A percentile compares a stretch with the other conserved stretches of the same genome.
Evolutionary conservation across 2,113 vertebrate genomes (phyloP).

Genomic region (Raja brachyura): DNA sequence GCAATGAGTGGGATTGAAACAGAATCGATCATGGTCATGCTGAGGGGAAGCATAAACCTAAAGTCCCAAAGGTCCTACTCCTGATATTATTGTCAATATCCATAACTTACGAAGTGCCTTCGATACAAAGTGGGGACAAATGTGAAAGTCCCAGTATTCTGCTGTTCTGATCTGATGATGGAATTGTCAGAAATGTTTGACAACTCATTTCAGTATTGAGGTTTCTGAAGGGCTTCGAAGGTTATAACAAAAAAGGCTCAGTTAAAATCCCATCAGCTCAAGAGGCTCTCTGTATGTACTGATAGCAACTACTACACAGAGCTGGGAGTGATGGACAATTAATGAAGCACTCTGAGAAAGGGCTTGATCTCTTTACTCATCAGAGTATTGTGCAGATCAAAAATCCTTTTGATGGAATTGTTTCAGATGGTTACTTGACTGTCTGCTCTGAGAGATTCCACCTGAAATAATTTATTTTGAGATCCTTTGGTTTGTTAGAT

Average conservation of each 20-base stretch:
- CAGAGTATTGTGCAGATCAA: slow-evolving; percentile 1
- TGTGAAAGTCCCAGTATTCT: background rate
- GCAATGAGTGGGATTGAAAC: no score
- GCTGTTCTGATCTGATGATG: background rate
- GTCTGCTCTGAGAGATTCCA: background rate
- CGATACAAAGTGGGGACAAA: background rate
- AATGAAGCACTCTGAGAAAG: slow-evolving; percentile 17
- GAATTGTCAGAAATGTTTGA: slow-evolving; percentile 1
- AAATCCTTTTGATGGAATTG: background rate
- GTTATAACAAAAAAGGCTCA: background rate
- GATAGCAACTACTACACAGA: background rate
- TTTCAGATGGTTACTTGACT: background rate
- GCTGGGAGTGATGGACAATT: background rate
- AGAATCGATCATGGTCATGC: no score
- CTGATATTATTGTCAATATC: no score
- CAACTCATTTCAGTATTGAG: background rate
- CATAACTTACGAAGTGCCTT: background rate
- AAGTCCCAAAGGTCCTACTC: no score
- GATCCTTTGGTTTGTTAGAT: background rate
- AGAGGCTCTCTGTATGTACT: background rate
- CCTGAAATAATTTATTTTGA: slow-evolving; percentile 6
- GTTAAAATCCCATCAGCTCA: background rate
- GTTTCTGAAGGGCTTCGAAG: background rate
- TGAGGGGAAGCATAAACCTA: no score
- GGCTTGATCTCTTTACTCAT: background rate